Conservation (phyloP, 2,888 invertebrate species). For the Cerceris ruficornis region DNA sequence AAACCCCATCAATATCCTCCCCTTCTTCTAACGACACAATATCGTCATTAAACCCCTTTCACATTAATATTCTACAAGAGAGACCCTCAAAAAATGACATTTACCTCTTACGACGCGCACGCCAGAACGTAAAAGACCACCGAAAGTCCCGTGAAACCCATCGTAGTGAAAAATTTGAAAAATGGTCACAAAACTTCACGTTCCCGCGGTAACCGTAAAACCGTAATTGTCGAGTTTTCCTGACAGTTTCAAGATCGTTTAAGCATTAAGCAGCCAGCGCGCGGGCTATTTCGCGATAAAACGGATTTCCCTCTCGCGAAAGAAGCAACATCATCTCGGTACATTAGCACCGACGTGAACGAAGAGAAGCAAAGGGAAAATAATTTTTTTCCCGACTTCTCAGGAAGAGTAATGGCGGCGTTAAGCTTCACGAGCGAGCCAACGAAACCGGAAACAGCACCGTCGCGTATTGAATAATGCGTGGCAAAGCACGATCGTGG, state of each 20-base stretch:
- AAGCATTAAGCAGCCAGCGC: conserved; percentile 1
- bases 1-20: no score
- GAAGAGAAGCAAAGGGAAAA: not conserved
- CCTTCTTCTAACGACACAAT: no score
- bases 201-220: not conserved
- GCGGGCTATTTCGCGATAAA: conserved; percentile 1
- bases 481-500: no score
- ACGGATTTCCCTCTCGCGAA: not conserved
- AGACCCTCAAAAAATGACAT: no score
- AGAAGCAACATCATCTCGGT: conserved; percentile 3
- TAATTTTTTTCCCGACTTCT: not conserved
- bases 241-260: conserved; percentile 6
- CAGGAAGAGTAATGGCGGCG: not conserved
- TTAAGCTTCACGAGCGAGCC: no score
- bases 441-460: no score
- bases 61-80: no score
- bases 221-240: not conserved
- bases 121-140: no score
- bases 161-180: not conserved
- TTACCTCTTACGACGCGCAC: no score
- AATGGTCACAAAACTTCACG: not conserved
- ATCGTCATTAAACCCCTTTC: no score
- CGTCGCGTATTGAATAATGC: no score
- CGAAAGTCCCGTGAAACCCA: not conserved
- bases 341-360: not conserved